These are phyloP conservation scores for Blastobasis adustella DNA, from an alignment of 2,888 invertebrate species.

Conservation along the genomic window DNA sequence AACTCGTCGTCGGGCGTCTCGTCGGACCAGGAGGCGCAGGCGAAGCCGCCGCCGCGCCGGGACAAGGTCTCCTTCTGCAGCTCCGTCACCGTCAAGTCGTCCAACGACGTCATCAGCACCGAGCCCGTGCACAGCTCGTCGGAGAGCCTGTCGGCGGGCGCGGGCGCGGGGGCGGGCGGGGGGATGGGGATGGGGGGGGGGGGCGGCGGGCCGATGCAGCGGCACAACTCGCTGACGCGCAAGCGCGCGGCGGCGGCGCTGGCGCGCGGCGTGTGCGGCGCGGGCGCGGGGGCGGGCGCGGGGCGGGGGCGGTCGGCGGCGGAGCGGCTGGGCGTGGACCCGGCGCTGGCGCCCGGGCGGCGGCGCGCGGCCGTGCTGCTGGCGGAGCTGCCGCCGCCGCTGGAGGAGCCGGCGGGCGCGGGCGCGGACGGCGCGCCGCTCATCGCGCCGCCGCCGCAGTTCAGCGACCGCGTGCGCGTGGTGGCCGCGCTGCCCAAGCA, in stretches of 20 bases:
- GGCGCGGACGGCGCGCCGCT: conserved; percentile 47
- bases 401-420: conserved; percentile 75
- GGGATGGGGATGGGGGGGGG: conserved; percentile 57
- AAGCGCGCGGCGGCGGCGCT: conserved; percentile 76
- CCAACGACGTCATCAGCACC: conserved; percentile 69
- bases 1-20: conserved; percentile 92
- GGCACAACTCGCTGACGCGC: conserved; percentile 77
- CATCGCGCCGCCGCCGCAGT: conserved; percentile 92
- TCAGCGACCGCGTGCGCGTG: conserved; percentile 90
- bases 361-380: conserved; percentile 83
- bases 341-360: conserved; percentile 52
- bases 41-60: conserved; percentile 42
- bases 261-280: conserved; percentile 54
- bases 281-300: conserved; percentile 40
- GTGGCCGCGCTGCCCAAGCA: conserved; percentile 89
- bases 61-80: conserved; percentile 70
- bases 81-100: conserved; percentile 67
- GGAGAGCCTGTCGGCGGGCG: conserved; percentile 55
- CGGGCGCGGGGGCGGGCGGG: conserved; percentile 59
- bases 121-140: conserved; percentile 69
- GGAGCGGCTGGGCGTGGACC: conserved; percentile 60
- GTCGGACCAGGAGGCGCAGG: conserved; percentile 82
- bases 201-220: conserved; percentile 62
- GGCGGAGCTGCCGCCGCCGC: conserved; percentile 87
- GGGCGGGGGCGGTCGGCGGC: conserved; percentile 57